Evolutionary conservation across 2,888 invertebrate genomes (phyloP), one percentile per base, ranked within the genome.

Genomic region (Merodon equestris): DNA sequence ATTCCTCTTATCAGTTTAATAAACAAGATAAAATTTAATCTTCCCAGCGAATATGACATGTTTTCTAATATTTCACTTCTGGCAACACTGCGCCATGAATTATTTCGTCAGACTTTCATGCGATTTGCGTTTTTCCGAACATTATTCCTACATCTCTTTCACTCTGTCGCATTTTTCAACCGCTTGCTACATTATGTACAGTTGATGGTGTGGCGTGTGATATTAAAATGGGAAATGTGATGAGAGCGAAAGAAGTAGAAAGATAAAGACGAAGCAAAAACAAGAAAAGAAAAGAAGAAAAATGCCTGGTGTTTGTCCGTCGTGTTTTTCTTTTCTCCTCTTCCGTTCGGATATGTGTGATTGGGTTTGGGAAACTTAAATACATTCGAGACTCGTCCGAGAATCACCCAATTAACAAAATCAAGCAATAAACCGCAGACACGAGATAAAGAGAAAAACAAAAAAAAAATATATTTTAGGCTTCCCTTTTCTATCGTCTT

Each of bases 71-170:
- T 27, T 27, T 27, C 10, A 10, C 9, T 9, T 14, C 27, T 75
- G 75, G 75, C 58, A 75, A 75, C 54, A 44, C 63, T 64, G 1
- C 13, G 3, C 14, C 10, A 40, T 18, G 53, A 42, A 45, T 50
- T 56, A 44, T 53, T 70, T 70, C 48, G 63, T 75, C 57, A 53
- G 15, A 64, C 44, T 58, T 64, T 53, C 48, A 53, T 70, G 75
- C 53, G 48, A 70, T 58, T 63, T 64, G 57, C 19, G 50, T 44
- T 63, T 36, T n/a, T 47, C 51, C n/a, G 15, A 27, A 18, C n/a
- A n/a, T n/a, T 51, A 38, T 51, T 12, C 5, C 14, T 57, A 53
- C 10, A 58, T 70, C 70, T 38, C 38, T 19, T 14, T 70, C 19
- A 3, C 38, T 5, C 70, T 3, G 19, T 7, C 27, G 27, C 38